Percentiles rank a stretch among this genome's conserved stretches.
Conservation (phyloP, 2,797 vertebrate genomes). For the Rhinoraja longicauda region DNA sequence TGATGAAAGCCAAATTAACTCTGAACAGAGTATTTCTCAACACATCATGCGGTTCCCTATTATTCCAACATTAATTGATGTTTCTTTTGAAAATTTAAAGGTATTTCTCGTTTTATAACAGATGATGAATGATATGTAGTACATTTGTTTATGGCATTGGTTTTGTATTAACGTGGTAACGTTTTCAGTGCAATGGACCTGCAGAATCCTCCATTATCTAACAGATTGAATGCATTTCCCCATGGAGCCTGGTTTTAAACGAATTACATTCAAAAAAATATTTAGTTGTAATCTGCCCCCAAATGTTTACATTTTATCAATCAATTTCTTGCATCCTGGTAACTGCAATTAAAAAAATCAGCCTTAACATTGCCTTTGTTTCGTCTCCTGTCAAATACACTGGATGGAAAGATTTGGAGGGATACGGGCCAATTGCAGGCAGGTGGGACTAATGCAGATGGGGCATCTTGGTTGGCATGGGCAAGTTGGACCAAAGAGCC, state of each 20-base stretch:
- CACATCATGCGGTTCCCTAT: neutral
- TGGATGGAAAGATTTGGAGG: no score
- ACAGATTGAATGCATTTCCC: neutral
- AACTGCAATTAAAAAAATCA: neutral
- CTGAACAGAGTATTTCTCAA: neutral
- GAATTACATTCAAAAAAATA: neutral
- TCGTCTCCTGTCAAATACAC: neutral
- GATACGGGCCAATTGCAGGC: no score
- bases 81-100: neutral
- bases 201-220: no score
- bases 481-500: no score
- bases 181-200: neutral
- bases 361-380: neutral
- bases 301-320: neutral
- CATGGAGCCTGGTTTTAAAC: neutral
- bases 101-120: neutral
- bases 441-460: no score
- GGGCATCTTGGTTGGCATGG: no score
- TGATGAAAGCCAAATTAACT: neutral
- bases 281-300: neutral
- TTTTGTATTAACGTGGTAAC: neutral
- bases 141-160: neutral
- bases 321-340: neutral
- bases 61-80: neutral
- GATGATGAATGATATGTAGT: neutral